phyloP scores from a whole-genome alignment of 2,797 vertebrate species.

The Clarias platycephalus region DNA sequence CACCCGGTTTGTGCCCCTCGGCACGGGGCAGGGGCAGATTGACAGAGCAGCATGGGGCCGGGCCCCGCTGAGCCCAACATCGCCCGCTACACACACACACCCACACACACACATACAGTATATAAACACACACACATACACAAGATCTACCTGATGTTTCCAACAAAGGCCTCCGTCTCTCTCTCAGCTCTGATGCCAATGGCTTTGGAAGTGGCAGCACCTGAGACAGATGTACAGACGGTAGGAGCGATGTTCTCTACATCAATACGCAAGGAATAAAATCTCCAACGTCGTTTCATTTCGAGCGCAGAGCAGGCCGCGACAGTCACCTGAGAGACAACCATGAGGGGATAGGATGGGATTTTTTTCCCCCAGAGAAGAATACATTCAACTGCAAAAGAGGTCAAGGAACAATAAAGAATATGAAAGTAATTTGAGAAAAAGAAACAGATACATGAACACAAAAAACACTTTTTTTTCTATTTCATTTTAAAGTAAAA shows the following conservation, averaged over 20 bases:
- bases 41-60: conserved; percentile 66
- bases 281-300: conserved; percentile 38
- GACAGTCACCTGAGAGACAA: not conserved
- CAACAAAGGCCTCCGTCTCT: conserved; percentile 58
- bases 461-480: not conserved
- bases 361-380: not conserved
- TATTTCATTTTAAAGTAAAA: not conserved
- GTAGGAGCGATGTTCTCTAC: conserved; percentile 61
- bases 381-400: not conserved
- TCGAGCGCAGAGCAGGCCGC: not conserved
- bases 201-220: conserved; percentile 58
- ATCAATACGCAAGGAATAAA: conserved; percentile 36
- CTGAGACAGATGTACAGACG: conserved; percentile 69
- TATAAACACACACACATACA: not conserved
- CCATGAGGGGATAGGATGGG: not conserved
- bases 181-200: conserved; percentile 50
- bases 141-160: conserved; percentile 65
- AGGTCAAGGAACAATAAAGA: conserved; percentile 47
- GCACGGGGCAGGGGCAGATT: conserved; percentile 63
- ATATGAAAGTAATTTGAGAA: not conserved
- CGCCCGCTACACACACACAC: conserved; percentile 30
- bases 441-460: not conserved
- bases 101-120: not conserved
- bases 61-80: conserved; percentile 56
- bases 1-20: conserved; percentile 37